Base-by-base conservation (phyloP, 2,113 vertebrate genomes). In the Tilapia sparmanii region DNA sequence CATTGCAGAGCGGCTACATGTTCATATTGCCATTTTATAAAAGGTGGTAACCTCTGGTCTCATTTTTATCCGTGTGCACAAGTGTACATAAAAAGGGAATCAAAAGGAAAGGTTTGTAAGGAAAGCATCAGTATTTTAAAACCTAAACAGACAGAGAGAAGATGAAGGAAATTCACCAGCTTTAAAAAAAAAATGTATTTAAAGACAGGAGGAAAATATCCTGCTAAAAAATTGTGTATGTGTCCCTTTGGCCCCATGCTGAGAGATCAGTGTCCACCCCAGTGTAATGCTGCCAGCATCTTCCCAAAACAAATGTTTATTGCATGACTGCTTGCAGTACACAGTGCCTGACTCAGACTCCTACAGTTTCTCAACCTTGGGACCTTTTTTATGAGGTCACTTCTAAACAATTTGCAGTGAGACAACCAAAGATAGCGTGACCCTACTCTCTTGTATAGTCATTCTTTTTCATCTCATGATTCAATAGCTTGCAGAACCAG, bases 221-320 rank as follows among this genome's bases (percentile, higher is more conserved):
- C 4, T 12, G 22, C 24, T 66, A 15, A 26, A 83, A 90, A 57
- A 66, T 4, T n/a, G 15, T 40, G 42, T 18, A 10, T 22, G 50
- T 50, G 24, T 88, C 61, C 24, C 53, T 79, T 53, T 82, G 59
- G 42, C 57, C 84, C 29, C 82, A 55, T 63, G 47, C 83, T 85
- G 84, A 18, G 90, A 68, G 81, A 83, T 84, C 88, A 71, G 88
- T 86, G 87, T 83, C 85, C 81, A 82, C 81, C n/a, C 31, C 71
- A 57, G 40, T 35, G 42, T 68, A 78, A 86, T 83, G 55, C 71
- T 84, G 79, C 7, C 4, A 35, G 53, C 82, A 38, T 38, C 87
- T 81, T 86, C 80, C 84, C 86, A 71, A 90, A 73, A 90, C 92
- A 90, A 91, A 87, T 80, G 19, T 82, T 88, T 88, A 89, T 86